Evolutionary conservation across 1,140 invertebrate genomes (phyloP), one percentile per base, ranked within the genome.

Genomic region (Chymomyza costata): DNA sequence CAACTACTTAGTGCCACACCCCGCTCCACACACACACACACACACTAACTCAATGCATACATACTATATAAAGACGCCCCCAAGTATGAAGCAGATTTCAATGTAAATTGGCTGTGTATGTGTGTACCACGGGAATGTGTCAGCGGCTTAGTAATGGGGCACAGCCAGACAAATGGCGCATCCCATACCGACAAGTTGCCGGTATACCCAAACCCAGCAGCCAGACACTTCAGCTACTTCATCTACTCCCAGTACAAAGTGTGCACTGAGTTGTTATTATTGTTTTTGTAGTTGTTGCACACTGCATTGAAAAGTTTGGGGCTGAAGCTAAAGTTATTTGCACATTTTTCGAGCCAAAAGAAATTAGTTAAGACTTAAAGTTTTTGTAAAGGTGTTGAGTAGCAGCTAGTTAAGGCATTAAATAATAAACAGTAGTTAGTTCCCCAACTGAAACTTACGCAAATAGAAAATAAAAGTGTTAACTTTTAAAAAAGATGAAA

Each of bases 71-170:
- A n/a, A 40, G 52, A 32, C 32, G 34, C 37, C 11, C 6, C 11
- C 6, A 51, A 50, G 44, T 32, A 47, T 49, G 63, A 66, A 48
- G 45, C 60, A 53, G 67, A 70, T 71, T 70, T 70, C 67, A 70
- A 71, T 70, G 67, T 71, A 70, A 70, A 70, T 70, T 70, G 66
- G 67, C 62, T 71, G 57, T 56, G 47, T 38, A 65, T 69, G 66
- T 52, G 45, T 38, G 61, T 32, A 41, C 67, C 67, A 70, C 60
- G 56, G 66, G 67, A 70, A 70, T 70, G 67, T 70, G 67, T 70
- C 67, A 70, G 67, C 47, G 47, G 31, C 60, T 69, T 58, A 64
- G 65, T 59, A 70, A 70, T 69, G 50, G 47, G n/a, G 40, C 18
- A 32, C 47, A 39, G 21, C 31, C 21, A 44, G 39, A 30, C 44